These are phyloP conservation scores for Podocnemis expansa DNA, from an alignment of 2,113 vertebrate genomes.

Conservation along the genomic window DNA sequence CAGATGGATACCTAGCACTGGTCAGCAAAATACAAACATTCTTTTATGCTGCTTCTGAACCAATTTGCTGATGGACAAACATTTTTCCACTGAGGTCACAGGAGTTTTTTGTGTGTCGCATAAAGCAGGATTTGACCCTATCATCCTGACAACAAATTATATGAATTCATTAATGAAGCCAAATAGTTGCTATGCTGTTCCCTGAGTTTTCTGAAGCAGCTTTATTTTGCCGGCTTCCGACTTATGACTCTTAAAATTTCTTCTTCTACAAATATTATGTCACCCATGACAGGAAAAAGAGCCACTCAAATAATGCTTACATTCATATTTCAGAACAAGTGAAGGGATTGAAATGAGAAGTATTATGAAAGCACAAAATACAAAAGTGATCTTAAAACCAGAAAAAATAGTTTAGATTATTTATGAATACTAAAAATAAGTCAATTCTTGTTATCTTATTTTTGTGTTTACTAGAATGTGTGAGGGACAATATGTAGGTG, in stretches of 20 bases:
- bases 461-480: not conserved
- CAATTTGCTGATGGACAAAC: not conserved
- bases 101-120: not conserved
- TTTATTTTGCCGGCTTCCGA: conserved; percentile 28
- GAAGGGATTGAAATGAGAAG: not conserved
- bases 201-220: not conserved
- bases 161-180: not conserved
- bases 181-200: conserved; percentile 1
- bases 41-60: not conserved
- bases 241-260: not conserved
- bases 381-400: not conserved
- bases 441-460: not conserved
- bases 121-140: not conserved
- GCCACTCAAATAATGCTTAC: not conserved
- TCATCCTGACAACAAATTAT: not conserved
- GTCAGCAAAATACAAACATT: not conserved
- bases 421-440: not conserved
- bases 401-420: not conserved
- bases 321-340: not conserved
- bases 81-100: conserved; percentile 13
- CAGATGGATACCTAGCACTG: not conserved
- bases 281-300: not conserved
- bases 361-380: not conserved
- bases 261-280: not conserved
- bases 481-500: not conserved